These are phyloP conservation scores for Brachyistius frenatus DNA, from an alignment of 2,113 vertebrate species.

Conservation along the genomic window DNA sequence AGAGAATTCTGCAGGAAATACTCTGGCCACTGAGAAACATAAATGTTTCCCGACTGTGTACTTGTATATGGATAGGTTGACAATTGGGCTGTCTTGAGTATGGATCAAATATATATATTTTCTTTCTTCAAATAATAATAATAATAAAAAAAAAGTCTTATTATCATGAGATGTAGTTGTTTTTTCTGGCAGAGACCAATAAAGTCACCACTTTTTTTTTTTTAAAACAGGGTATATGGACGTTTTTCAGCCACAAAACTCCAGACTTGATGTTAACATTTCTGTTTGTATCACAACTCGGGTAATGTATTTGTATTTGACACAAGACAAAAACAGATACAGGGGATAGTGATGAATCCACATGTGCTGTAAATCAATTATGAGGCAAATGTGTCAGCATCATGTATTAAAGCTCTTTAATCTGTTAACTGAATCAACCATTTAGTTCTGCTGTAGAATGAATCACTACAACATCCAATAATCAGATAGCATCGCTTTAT, in stretches of 20 bases:
- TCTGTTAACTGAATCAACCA: conserved; percentile 39
- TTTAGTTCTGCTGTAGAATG: conserved; percentile 18
- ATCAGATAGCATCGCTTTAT: conserved; percentile 21
- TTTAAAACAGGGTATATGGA: neutral
- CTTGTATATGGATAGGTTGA: too few relatives aligned
- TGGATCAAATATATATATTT: too few relatives aligned
- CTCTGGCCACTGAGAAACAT: too few relatives aligned
- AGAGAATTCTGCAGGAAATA: too few relatives aligned
- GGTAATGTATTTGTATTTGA: conserved; percentile 11
- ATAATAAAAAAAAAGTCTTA: too few relatives aligned
- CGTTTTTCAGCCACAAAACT: neutral
- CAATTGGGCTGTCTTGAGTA: too few relatives aligned
- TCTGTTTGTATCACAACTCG: neutral
- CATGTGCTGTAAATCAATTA: neutral
- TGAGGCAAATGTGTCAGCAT: conserved; percentile 8
- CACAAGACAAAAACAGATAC: conserved; percentile 22
- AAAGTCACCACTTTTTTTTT: neutral
- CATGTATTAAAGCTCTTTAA: conserved; percentile 41
- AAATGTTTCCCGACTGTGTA: too few relatives aligned
- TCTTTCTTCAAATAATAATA: too few relatives aligned
- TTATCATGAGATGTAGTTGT: neutral
- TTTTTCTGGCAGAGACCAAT: neutral
- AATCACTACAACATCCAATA: conserved; percentile 21
- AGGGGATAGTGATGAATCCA: neutral
- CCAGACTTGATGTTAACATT: neutral